Percentiles rank a stretch among this genome's conserved stretches.
These are phyloP conservation scores for Tiphia femorata DNA, from an alignment of 2,888 invertebrate genomes.

Conservation along the genomic window DNA sequence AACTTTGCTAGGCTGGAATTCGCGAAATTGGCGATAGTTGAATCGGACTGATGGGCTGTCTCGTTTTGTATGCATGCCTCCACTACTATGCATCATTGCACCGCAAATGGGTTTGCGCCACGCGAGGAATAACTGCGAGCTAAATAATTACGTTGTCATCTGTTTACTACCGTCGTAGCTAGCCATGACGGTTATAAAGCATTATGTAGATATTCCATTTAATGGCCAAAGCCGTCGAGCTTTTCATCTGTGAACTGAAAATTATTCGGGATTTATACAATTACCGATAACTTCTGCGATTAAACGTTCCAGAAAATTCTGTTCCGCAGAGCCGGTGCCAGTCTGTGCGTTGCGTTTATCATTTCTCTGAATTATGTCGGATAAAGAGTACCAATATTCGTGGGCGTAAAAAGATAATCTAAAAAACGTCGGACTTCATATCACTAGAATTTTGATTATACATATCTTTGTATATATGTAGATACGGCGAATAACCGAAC, in stretches of 20 bases:
- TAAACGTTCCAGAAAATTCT: background rate
- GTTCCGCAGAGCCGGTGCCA: too few species aligned
- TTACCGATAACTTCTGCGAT: background rate
- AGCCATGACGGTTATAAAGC: constrained; percentile 21
- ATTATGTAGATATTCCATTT: constrained; percentile 16
- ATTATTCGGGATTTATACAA: constrained; percentile 8
- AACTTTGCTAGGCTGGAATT: background rate
- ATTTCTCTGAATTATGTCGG: too few species aligned
- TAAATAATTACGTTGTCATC: constrained; percentile 48
- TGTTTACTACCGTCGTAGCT: constrained; percentile 33
- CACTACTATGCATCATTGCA: constrained; percentile 13
- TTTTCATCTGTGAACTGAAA: constrained; percentile 11
- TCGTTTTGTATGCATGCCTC: constrained; percentile 33
- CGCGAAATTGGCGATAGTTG: constrained; percentile 14
- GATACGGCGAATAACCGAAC: background rate
- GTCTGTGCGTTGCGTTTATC: too few species aligned
- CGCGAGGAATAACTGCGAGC: constrained; percentile 39
- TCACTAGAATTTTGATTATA: background rate
- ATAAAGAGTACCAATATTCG: background rate
- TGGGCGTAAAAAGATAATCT: too few species aligned
- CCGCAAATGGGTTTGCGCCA: constrained; percentile 34
- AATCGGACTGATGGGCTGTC: constrained; percentile 31
- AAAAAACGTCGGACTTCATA: too few species aligned
- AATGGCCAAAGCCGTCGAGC: constrained; percentile 20
- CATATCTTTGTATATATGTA: background rate